Conservation (phyloP, 2,797 vertebrate genomes). For the Poecilia picta region DNA sequence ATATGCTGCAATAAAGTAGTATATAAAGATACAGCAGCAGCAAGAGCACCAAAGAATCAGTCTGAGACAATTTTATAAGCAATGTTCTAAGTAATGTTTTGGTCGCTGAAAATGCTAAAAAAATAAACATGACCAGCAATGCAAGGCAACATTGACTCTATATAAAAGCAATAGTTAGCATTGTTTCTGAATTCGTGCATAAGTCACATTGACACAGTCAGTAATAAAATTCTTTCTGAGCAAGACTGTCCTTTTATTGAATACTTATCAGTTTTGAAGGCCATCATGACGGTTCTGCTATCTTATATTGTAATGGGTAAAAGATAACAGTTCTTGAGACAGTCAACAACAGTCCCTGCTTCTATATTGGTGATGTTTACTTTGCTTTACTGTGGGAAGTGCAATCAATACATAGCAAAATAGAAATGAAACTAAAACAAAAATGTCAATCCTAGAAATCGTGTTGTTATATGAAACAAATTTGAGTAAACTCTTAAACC, state of each 20-base stretch:
- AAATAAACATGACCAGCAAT: neutral
- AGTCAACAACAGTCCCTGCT: neutral
- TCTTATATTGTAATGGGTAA: conserved; percentile 11
- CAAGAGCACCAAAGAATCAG: neutral
- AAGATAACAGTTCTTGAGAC: conserved; percentile 9
- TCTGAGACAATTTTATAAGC: neutral
- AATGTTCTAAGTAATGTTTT: neutral
- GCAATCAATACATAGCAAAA: neutral
- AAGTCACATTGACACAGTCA: conserved; percentile 6
- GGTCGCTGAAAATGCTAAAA: neutral
- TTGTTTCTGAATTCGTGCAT: neutral
- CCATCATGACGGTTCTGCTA: conserved; percentile 31
- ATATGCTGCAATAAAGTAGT: neutral
- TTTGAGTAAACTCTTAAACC: neutral
- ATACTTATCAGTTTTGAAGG: conserved; percentile 58
- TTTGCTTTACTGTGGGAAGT: neutral
- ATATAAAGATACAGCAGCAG: neutral
- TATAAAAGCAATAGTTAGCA: neutral
- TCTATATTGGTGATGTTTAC: neutral
- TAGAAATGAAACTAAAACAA: neutral
- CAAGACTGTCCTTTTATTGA: conserved; percentile 26
- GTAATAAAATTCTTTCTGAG: conserved; percentile 20
- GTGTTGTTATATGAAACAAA: neutral
- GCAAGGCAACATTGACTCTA: neutral
- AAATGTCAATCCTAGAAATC: neutral